Conservation (phyloP, 2,888 invertebrate genomes). For the Loripinus fragilis region DNA sequence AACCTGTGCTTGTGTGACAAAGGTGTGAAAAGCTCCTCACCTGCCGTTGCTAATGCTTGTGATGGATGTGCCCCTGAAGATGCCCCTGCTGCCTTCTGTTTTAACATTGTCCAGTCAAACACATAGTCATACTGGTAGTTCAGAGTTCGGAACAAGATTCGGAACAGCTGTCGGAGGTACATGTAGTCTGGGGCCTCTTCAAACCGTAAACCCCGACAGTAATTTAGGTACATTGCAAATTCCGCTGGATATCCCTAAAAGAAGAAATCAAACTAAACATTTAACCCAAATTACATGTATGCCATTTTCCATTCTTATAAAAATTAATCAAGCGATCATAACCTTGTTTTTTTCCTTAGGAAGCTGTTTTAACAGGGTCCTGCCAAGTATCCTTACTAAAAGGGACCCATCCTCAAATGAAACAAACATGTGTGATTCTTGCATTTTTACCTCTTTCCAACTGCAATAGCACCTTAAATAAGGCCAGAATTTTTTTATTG, state of each 20-base stretch:
- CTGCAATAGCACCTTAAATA: too few species aligned
- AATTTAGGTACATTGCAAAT: slow-evolving; percentile 99
- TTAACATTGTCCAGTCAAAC: slow-evolving; percentile 99
- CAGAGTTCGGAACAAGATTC: slow-evolving; percentile 99
- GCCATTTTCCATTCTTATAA: too few species aligned
- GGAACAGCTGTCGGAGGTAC: slow-evolving; percentile 99
- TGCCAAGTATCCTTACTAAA: too few species aligned
- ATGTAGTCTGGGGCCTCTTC: slow-evolving; percentile 99
- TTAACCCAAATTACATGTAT: too few species aligned
- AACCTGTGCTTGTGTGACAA: too few species aligned
- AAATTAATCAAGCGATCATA: too few species aligned
- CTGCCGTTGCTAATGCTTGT: slow-evolving; percentile 58
- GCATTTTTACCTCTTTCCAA: too few species aligned
- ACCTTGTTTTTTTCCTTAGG: too few species aligned
- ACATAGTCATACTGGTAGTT: slow-evolving; percentile 99
- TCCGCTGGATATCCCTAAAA: slow-evolving; percentile 96
- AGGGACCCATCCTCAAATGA: too few species aligned
- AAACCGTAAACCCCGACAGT: slow-evolving; percentile 98
- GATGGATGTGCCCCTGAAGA: slow-evolving; percentile 48
- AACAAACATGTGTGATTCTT: too few species aligned
- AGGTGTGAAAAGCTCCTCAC: slow-evolving; percentile 10
- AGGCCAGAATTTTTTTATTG: too few species aligned
- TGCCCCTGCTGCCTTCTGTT: slow-evolving; percentile 86
- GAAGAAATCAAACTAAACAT: background rate
- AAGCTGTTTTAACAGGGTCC: too few species aligned